Base-by-base conservation (phyloP, 2,888 invertebrate genomes). In the Catocala fraxini region DNA sequence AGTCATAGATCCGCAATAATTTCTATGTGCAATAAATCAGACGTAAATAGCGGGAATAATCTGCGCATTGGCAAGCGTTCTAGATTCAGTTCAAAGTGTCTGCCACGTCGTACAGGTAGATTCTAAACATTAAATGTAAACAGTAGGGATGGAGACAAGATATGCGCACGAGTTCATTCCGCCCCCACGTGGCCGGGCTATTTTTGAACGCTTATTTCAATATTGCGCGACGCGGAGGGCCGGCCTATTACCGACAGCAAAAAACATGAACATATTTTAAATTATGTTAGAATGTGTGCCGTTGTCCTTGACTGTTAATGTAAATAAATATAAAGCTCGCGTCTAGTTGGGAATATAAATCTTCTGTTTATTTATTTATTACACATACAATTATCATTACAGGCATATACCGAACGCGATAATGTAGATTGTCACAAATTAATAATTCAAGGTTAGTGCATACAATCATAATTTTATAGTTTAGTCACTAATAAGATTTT, bases 171-270 rank as follows among this genome's bases (percentile, higher is more conserved):
- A 63, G 67, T 58, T 34, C 56, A 41, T 47, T 13, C 65, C 68
- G 70, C 77, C 81, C 88, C 83, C 87, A 88, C 87, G 83, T 81
- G 82, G 79, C 6, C 42, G 0, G 11, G 54, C 79, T 86, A 88
- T 86, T 86, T 83, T 65, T 59, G 79, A 66, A 59, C 10, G 12
- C 47, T 66, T 71, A 70, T 69, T 73, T 71, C 73, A 64, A 75
- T 63, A 75, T 59, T 33, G 55, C 68, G 56, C 68, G 56, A 58
- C 61, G 76, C 67, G 73, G 75, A 64, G 77, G 76, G 77, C 72
- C 65, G 76, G 77, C 72, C 65, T 66, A 51, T 25, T 65, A 59
- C 51, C 46, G 55, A 59, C 59, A 42, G 45, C 57, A 71, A 62
- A 63, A 43, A 15, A 9, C 51, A 65, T 46, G 42, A 52, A 60